Percentiles rank a stretch among this genome's conserved stretches.
phyloP scores from a whole-genome alignment of 2,888 invertebrate species.

The Norana najaformis region DNA sequence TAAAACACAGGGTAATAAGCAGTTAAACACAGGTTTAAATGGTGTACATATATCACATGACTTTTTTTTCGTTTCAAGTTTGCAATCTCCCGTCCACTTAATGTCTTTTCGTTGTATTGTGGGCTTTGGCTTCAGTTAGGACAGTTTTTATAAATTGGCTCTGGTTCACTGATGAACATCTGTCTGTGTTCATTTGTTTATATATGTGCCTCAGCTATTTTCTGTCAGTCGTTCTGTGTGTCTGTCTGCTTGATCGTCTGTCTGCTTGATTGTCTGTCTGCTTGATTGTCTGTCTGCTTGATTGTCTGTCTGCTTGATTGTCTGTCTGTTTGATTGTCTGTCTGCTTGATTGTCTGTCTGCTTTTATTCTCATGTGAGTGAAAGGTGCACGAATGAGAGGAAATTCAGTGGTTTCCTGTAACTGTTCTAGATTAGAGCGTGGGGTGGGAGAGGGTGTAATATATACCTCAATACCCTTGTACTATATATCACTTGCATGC shows the following conservation, averaged over 20 bases:
- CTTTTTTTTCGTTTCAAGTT: neutral
- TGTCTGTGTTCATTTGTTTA: neutral
- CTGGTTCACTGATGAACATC: neutral
- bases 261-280: neutral
- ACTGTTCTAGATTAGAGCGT: neutral
- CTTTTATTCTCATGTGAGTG: neutral
- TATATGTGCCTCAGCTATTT: neutral
- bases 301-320: neutral
- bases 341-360: neutral
- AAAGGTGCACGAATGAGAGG: slow-evolving; percentile 9
- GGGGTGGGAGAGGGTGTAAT: neutral
- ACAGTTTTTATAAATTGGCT: neutral
- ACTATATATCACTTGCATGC: too few relatives aligned
- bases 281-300: neutral
- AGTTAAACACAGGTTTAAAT: too few relatives aligned
- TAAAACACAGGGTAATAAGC: too few relatives aligned
- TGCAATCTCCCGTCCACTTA: neutral
- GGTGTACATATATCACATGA: neutral
- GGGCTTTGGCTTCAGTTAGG: neutral
- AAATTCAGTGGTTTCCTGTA: neutral
- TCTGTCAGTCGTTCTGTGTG: neutral
- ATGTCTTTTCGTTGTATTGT: neutral
- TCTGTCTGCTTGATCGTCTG: neutral
- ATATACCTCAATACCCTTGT: neutral
- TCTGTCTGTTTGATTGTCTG: neutral